Base-by-base conservation (phyloP, 2,113 vertebrate genomes). In the Fukomys damarensis region DNA sequence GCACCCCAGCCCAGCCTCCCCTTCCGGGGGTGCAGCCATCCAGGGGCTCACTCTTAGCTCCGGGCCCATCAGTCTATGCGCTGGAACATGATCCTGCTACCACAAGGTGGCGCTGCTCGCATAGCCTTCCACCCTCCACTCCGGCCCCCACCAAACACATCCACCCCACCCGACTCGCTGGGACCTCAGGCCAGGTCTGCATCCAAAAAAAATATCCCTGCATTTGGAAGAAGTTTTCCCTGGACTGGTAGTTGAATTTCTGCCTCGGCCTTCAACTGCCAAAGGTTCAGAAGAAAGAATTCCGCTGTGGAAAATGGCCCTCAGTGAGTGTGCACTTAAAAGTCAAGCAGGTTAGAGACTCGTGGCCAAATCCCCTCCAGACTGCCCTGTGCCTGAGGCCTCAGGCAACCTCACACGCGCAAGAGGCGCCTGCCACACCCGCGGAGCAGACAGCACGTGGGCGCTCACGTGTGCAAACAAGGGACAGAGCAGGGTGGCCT, bases 31-130 rank as follows among this genome's bases (percentile, higher is more conserved):
- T 0, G 6, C 56, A 24, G 2, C 49, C 32, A 14, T 17, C 11
- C 2, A 3, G 79, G 59, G 16, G 6, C 22, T 10, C 1, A 5
- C n/a, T 16, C 82, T 66, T 13, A 46, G 32, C 28, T 7, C 28
- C 4, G 32, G 35, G 82, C 30, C 12, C 5, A 2, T 41, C 6
- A 0, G 26, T 30, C 26, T 4, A 16, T 4, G 30, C 54, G 91
- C 58, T 0, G 14, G 83, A 72, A 80, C 89, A n/a, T 61, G 54
- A 46, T 54, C 20, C 0, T 6, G 24, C 13, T 19, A 56, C 97
- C 98, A 97, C 98, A 96, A 98, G 98, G 94, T 97, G 98, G 98
- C 70, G 97, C 68, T 98, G 95, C 97, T 96, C 84, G 72, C 98
- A 43, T 0, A 35, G n/a, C 52, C 19, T 28, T 77, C 30, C 85